phyloP scores from a whole-genome alignment of 2,888 invertebrate genomes.

The Graphium colonna region DNA sequence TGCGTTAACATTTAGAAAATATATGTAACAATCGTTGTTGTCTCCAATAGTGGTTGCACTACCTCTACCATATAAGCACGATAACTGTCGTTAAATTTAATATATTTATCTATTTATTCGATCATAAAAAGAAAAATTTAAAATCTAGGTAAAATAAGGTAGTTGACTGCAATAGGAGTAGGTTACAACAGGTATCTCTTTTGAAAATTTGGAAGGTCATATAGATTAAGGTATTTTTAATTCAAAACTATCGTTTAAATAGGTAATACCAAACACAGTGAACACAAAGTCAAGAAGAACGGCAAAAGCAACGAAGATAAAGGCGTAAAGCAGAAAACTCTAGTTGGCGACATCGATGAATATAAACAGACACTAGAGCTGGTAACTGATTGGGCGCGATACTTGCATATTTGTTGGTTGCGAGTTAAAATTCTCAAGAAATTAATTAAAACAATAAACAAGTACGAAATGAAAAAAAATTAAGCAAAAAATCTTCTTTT shows the following conservation, averaged over 20 bases:
- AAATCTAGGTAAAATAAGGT: too few relatives aligned
- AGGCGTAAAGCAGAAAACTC: conserved; percentile 34
- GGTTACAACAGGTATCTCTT: too few relatives aligned
- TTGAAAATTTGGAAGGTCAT: too few relatives aligned
- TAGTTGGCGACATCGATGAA: conserved; percentile 41
- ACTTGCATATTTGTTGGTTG: conserved; percentile 56
- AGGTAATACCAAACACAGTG: conserved; percentile 25
- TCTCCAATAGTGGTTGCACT: too few relatives aligned
- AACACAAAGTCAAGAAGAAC: conserved; percentile 32
- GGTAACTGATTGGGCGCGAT: conserved; percentile 53
- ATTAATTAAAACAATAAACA: conserved; percentile 46
- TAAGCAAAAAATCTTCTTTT: not conserved
- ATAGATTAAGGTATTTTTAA: too few relatives aligned
- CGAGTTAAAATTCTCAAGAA: conserved; percentile 55
- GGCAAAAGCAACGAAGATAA: conserved; percentile 42
- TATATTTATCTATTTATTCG: too few relatives aligned
- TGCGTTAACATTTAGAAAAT: too few relatives aligned
- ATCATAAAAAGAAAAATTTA: too few relatives aligned
- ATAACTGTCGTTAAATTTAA: too few relatives aligned
- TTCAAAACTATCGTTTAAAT: not conserved
- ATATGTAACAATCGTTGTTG: too few relatives aligned
- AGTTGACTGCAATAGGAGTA: too few relatives aligned
- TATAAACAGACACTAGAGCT: conserved; percentile 52
- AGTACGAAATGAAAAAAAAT: conserved; percentile 44
- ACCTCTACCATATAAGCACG: too few relatives aligned